Conservation (phyloP, 2,113 vertebrate genomes). For the Hiodon tergisus region DNA sequence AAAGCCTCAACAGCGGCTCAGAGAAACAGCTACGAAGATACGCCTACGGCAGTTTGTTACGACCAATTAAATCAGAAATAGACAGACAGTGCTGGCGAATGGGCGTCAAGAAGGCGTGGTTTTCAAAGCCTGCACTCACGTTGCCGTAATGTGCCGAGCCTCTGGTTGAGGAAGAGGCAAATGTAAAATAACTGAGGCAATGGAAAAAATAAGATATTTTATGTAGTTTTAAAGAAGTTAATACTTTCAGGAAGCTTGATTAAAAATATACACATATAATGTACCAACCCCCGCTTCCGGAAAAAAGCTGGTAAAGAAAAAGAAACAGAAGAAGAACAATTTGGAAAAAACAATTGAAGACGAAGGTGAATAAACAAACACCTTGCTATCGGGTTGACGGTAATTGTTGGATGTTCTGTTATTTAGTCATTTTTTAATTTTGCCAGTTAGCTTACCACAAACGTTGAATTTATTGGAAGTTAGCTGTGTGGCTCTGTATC, state of each 20-base stretch:
- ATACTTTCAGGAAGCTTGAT: not conserved
- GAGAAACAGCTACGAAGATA: not conserved
- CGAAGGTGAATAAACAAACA: too few species aligned
- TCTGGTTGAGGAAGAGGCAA: slow-evolving; percentile 17
- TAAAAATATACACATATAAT: not conserved
- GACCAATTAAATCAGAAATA: slow-evolving; percentile 34
- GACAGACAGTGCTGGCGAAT: slow-evolving; percentile 35
- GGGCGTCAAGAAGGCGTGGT: slow-evolving; percentile 35
- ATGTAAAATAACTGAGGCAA: slow-evolving; percentile 22
- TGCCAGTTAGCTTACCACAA: not conserved
- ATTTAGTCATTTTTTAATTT: not conserved
- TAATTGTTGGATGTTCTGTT: not conserved
- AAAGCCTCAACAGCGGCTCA: not conserved
- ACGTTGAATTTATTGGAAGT: too few species aligned
- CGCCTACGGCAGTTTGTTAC: not conserved
- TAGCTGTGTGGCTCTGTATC: too few species aligned
- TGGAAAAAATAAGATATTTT: slow-evolving; percentile 3
- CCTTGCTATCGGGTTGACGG: too few species aligned
- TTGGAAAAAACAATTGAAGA: too few species aligned
- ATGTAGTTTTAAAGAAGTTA: not conserved
- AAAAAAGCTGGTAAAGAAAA: too few species aligned
- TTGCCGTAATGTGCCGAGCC: slow-evolving; percentile 62
- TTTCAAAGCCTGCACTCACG: slow-evolving; percentile 45
- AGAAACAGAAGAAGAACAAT: too few species aligned
- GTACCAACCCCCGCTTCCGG: too few species aligned